Percentiles rank a stretch among this genome's conserved stretches.
Evolutionary conservation across 2,113 vertebrate genomes (phyloP).

Genomic region (Nyctereutes procyonoides): DNA sequence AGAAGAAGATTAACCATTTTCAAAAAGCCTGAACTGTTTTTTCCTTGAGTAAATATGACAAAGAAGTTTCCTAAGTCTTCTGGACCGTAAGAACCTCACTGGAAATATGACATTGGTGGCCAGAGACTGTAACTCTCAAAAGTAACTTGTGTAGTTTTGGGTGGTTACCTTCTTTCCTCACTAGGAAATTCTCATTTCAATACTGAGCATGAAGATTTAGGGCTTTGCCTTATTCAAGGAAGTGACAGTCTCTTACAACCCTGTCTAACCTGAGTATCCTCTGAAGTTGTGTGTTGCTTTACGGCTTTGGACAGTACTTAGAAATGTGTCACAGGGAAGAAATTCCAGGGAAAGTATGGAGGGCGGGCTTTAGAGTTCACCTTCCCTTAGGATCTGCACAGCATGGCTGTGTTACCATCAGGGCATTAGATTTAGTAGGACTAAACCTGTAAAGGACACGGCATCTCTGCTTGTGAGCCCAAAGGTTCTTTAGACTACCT

Average conservation of each 20-base stretch:
- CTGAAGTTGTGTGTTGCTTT: neutral
- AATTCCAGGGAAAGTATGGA: neutral
- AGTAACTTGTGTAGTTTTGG: neutral
- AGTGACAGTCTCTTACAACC: neutral
- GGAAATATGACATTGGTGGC: neutral
- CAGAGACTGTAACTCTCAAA: neutral
- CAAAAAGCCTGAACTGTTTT: neutral
- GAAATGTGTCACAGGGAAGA: neutral
- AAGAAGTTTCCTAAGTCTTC: neutral
- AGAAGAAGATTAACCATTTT: neutral
- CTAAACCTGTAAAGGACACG: neutral
- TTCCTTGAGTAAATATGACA: neutral
- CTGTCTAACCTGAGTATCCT: neutral
- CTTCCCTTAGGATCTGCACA: neutral
- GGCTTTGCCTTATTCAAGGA: neutral
- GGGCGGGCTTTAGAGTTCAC: neutral
- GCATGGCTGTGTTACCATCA: neutral
- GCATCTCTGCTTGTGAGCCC: neutral
- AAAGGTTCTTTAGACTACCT: neutral
- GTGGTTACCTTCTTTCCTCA: neutral
- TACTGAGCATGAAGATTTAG: neutral
- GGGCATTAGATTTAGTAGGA: too few species aligned
- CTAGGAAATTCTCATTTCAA: neutral
- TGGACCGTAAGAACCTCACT: neutral
- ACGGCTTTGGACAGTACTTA: neutral